These are phyloP conservation scores for pig (Sus scrofa) DNA, from an alignment of 2,113 vertebrate genomes.

Conservation along the genomic window T2T-Sscrofa CM000813.6:28624001-28624500, in stretches of 20 bases:
- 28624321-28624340: not conserved
- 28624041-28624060: not conserved
- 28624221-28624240: not conserved
- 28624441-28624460: not conserved
- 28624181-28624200: not conserved
- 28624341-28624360: not conserved
- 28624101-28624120: fast-evolving
- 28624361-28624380: not conserved
- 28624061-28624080: fast-evolving
- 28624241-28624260: not conserved
- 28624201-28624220: not conserved
- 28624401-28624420: not conserved
- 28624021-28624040: not conserved
- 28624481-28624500: no score
- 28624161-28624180: not conserved
- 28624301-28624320: not conserved
- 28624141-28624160: not conserved
- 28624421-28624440: not conserved
- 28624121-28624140: not conserved
- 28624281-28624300: not conserved
- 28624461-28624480: not conserved
- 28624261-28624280: not conserved
- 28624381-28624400: not conserved
- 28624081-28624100: not conserved
- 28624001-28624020: not conserved